phyloP scores from a whole-genome alignment of 2,888 invertebrate genomes.

The Apodemia hepburni region DNA sequence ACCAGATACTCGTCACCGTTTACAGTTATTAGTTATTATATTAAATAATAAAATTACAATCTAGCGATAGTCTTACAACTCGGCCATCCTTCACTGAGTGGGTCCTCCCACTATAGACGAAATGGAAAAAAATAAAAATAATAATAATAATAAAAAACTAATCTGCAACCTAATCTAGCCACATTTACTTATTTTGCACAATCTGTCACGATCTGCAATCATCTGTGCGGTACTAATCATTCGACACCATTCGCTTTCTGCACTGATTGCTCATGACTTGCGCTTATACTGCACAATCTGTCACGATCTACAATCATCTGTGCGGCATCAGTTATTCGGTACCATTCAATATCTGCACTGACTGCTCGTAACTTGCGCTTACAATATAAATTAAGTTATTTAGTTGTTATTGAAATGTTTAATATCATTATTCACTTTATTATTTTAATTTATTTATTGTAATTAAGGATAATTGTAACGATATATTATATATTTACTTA shows the following conservation, averaged over 20 bases:
- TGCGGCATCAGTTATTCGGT: neutral
- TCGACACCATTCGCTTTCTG: too few relatives aligned
- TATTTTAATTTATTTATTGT: too few relatives aligned
- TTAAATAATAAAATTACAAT: too few relatives aligned
- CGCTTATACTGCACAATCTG: neutral
- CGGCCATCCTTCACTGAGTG: constrained; percentile 2
- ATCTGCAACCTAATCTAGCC: neutral
- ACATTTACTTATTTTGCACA: neutral
- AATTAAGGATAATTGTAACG: too few relatives aligned
- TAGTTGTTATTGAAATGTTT: too few relatives aligned
- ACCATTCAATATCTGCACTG: neutral
- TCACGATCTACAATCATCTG: constrained; percentile 2
- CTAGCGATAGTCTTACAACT: neutral
- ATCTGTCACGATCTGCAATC: neutral
- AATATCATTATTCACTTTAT: too few relatives aligned
- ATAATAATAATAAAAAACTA: too few relatives aligned
- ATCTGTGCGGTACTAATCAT: too few relatives aligned
- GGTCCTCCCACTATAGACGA: neutral
- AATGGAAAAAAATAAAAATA: neutral
- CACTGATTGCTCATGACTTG: too few relatives aligned
- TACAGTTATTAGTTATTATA: too few relatives aligned
- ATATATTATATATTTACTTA: neutral
- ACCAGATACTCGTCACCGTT: too few relatives aligned
- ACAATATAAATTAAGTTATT: neutral
- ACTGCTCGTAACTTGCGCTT: constrained; percentile 2